Base-by-base conservation (phyloP, 1,140 invertebrate species). In the Frieseomelitta varia region DNA sequence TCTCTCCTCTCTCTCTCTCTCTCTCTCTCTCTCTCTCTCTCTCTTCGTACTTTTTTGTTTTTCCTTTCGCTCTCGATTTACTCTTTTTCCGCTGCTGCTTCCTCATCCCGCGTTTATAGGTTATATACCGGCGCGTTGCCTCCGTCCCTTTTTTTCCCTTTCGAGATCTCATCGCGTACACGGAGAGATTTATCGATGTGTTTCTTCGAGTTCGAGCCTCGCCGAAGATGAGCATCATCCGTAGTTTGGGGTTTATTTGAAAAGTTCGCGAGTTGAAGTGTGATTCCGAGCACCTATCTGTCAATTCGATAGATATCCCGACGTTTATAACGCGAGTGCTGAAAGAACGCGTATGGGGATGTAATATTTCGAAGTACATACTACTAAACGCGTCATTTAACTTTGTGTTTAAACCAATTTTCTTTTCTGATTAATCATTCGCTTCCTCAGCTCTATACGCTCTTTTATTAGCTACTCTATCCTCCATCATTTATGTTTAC, bases 1-100 rank as follows among this genome's bases (percentile, higher is more conserved):
- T n/a, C n/a, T n/a, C n/a, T n/a, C 56, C 27, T 69, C 55, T 27
- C n/a, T 72, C 58, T 74, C 86, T 65, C 81, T 76, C 84, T 78
- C 73, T 61, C 34, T 58, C 72, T 76, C 65, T 55, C 77, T 67
- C 51, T 73, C n/a, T 55, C 53, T n/a, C 67, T 15, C 15, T 65
- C 51, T 30, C 53, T 51, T 39, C 21, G 19, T n/a, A 3, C 53
- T 34, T 21, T 61, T 61, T 61, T 12, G 24, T 30, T n/a, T 21
- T 71, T 53, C 71, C 39, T 53, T 71, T 67, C 47, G 79, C 34
- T 65, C 58, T 39, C 12, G 15, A 21, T 15, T 53, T n/a, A 17
- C 17, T 63, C 61, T 72, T 47, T 76, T 39, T 74, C 19, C 53
- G 1, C 39, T 17, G 19, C 11, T 72, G 15, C 39, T 21, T 72